A percentile compares a stretch with the other conserved stretches of the same genome.
Evolutionary conservation across 2,113 vertebrate genomes (phyloP).

Genomic region (Ellobius talpinus): DNA sequence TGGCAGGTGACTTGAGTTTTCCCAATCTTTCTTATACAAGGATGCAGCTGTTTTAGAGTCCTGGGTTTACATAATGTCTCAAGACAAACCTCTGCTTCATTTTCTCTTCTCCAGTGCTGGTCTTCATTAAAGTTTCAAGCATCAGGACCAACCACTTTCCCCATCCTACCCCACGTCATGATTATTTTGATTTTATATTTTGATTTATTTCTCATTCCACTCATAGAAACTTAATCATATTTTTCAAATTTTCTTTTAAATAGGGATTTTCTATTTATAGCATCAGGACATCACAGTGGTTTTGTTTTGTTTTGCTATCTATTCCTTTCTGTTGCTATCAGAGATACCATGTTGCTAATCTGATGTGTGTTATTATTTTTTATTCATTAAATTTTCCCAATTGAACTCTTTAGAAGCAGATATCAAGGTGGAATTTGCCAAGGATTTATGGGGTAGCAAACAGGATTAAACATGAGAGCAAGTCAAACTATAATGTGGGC

Average conservation of each 20-base stretch:
- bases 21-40: background rate
- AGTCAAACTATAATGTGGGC: background rate
- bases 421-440: background rate
- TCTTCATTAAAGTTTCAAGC: background rate
- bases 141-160: background rate
- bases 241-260: background rate
- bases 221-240: background rate
- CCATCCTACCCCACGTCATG: background rate
- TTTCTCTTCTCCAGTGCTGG: background rate
- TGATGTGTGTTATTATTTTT: background rate
- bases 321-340: background rate
- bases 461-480: background rate
- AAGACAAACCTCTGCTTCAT: background rate
- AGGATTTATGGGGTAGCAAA: background rate
- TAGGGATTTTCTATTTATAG: background rate
- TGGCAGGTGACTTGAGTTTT: background rate
- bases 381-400: background rate
- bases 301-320: background rate
- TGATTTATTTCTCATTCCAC: background rate
- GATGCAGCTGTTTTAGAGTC: background rate
- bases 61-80: background rate
- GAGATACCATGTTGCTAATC: background rate
- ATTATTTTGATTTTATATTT: conserved; percentile 29
- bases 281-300: background rate
- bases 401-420: background rate